Evolutionary conservation across 2,797 vertebrate genomes (phyloP).

Genomic region (Perodicticus potto): DNA sequence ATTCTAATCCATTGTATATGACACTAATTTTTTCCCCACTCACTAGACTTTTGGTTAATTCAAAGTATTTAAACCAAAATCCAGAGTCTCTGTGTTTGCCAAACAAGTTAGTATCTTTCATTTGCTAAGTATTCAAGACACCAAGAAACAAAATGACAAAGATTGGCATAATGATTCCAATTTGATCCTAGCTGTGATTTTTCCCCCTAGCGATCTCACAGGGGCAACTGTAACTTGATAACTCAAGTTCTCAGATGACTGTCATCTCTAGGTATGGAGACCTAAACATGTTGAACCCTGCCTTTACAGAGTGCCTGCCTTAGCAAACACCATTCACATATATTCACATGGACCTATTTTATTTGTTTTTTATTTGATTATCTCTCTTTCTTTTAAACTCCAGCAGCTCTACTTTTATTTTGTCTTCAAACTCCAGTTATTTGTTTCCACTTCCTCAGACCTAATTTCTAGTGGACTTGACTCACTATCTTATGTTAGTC

Average conservation of each 20-base stretch:
- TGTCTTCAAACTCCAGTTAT: neutral
- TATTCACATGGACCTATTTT: neutral
- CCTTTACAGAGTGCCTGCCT: neutral
- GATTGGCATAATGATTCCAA: neutral
- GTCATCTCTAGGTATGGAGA: neutral
- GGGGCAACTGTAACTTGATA: neutral
- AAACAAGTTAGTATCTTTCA: constrained; percentile 37
- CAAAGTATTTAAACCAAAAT: constrained; percentile 42
- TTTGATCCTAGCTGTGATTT: neutral
- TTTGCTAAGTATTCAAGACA: constrained; percentile 15
- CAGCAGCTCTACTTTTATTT: neutral
- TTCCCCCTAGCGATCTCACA: neutral
- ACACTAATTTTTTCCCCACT: neutral
- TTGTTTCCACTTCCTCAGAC: neutral
- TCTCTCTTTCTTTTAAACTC: constrained; percentile 35
- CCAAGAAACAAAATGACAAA: neutral
- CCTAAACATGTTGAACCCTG: neutral
- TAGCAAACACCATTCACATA: constrained; percentile 35
- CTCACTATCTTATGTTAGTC: neutral
- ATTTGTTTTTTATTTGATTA: neutral
- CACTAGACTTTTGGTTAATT: neutral
- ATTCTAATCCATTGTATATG: neutral
- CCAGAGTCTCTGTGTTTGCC: neutral
- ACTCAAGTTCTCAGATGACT: neutral
- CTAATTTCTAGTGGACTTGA: constrained; percentile 34